Evolutionary conservation across 2,797 vertebrate species (phyloP).

Genomic region (Sebastes dallii): DNA sequence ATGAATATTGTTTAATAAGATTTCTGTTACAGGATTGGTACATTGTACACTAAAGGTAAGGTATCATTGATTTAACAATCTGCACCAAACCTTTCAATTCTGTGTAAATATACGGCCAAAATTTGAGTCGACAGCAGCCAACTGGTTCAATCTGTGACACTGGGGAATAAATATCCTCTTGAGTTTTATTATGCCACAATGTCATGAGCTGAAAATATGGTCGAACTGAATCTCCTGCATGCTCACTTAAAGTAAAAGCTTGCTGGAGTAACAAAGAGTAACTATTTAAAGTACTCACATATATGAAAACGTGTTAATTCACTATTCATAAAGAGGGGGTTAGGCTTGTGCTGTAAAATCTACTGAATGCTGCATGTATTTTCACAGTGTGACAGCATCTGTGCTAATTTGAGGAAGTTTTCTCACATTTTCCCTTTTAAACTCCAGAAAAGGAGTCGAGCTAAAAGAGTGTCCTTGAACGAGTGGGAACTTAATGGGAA

Average conservation of each 20-base stretch:
- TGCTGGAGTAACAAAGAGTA: not conserved
- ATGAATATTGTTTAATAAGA: not conserved
- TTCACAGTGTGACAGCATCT: not conserved
- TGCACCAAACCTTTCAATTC: not conserved
- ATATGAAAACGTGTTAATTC: not conserved
- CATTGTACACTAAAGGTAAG: not conserved
- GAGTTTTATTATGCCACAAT: not conserved
- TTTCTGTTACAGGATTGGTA: not conserved
- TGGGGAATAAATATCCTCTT: not conserved
- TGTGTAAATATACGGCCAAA: not conserved
- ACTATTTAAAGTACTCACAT: not conserved
- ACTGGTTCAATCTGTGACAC: not conserved
- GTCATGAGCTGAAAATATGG: not conserved
- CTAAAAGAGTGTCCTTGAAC: constrained; percentile 38
- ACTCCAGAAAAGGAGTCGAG: constrained; percentile 4
- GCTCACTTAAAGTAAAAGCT: not conserved
- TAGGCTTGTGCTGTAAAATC: not conserved
- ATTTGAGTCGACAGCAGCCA: not conserved
- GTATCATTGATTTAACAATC: not conserved
- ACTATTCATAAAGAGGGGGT: not conserved
- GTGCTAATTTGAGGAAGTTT: constrained; percentile 5
- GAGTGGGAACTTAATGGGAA: constrained; percentile 40
- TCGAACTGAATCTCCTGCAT: not conserved
- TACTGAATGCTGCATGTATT: not conserved
- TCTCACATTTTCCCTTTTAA: constrained; percentile 35